Conservation (phyloP, 2,113 vertebrate species). For the Okapia johnstoni region DNA sequence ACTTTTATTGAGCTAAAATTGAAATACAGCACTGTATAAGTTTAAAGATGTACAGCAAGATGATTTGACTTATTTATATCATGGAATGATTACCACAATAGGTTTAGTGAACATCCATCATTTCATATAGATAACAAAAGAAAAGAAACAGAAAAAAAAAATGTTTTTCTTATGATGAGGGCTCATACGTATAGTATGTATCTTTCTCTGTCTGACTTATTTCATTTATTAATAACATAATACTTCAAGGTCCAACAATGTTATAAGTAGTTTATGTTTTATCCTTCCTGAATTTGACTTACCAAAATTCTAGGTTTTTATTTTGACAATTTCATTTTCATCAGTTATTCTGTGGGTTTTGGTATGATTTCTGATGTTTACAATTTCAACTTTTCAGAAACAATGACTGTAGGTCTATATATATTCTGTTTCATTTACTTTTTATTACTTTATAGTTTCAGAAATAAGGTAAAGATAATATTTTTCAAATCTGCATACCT, state of each 20-base stretch:
- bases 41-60: not conserved
- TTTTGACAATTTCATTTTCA: not conserved
- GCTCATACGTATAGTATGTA: not conserved
- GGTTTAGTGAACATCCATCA: not conserved
- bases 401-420: not conserved
- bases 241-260: not conserved
- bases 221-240: not conserved
- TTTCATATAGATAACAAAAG: not conserved
- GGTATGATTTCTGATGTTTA: not conserved
- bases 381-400: slow-evolving; percentile 13
- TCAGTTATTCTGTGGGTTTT: not conserved
- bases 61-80: not conserved
- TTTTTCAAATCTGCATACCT: not conserved
- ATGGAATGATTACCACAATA: not conserved
- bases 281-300: not conserved
- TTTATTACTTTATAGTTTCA: not conserved
- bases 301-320: not conserved
- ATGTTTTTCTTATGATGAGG: not conserved
- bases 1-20: not conserved
- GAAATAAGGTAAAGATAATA: not conserved
- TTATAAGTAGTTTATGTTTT: not conserved
- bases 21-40: not conserved
- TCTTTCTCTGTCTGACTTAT: not conserved
- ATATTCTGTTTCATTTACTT: not conserved
- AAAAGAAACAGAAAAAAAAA: not conserved